These are phyloP conservation scores for Andrena cerasifolii DNA, from an alignment of 1,140 invertebrate species.

Conservation along the genomic window DNA sequence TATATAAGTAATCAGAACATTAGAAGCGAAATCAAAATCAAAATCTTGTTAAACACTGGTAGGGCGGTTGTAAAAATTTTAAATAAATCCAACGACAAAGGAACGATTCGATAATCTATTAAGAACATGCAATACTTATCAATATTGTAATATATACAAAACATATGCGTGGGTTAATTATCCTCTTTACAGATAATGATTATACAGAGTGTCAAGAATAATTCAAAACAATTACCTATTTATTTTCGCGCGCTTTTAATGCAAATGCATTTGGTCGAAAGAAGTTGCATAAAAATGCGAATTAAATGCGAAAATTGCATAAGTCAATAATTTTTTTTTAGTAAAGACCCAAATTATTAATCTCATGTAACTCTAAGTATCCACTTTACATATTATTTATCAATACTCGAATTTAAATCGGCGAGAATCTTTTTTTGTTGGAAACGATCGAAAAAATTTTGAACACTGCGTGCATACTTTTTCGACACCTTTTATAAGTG, in stretches of 20 bases:
- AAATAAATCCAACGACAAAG: conserved; percentile 3
- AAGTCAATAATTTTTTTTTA: too few species aligned
- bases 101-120: neutral
- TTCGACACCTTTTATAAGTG: too few species aligned
- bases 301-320: too few species aligned
- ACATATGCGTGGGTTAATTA: neutral
- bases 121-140: neutral
- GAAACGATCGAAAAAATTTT: too few species aligned
- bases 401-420: too few species aligned
- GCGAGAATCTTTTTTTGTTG: too few species aligned
- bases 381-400: too few species aligned
- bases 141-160: neutral
- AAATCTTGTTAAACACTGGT: neutral
- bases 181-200: conserved; percentile 3
- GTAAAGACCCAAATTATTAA: too few species aligned
- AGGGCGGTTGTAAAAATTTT: neutral
- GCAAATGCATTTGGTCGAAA: neutral
- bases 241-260: neutral
- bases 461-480: too few species aligned
- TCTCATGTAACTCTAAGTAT: too few species aligned
- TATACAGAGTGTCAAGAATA: neutral
- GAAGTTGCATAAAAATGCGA: neutral
- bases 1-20: too few species aligned
- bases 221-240: neutral
- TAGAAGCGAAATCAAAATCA: too few species aligned